Conservation (phyloP, 2,797 vertebrate genomes). For the Percopsis omiscomaycus region DNA sequence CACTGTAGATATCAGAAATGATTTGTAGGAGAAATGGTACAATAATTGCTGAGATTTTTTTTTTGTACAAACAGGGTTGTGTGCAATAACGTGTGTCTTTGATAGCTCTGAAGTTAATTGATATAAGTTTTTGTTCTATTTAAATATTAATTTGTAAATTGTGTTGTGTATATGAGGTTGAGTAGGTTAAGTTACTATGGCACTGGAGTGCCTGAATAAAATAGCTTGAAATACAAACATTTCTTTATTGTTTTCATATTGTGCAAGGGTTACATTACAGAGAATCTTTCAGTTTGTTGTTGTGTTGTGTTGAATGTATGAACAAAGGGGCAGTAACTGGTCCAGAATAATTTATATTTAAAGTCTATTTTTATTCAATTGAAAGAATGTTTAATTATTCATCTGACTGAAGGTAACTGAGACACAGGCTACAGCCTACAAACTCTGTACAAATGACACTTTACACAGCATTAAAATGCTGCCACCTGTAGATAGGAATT, state of each 20-base stretch:
- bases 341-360: too few species aligned
- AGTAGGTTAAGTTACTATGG: constrained; percentile 34
- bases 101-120: constrained; percentile 29
- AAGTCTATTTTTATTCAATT: too few species aligned
- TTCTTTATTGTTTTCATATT: neutral
- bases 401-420: too few species aligned
- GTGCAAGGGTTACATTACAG: too few species aligned
- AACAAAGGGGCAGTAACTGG: too few species aligned
- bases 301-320: too few species aligned
- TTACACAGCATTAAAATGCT: too few species aligned
- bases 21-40: constrained; percentile 2
- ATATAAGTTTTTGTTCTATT: constrained; percentile 63
- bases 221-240: neutral
- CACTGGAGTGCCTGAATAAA: constrained; percentile 38
- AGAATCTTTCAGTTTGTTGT: too few species aligned
- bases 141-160: constrained; percentile 61
- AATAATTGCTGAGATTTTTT: constrained; percentile 1
- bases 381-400: too few species aligned
- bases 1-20: neutral
- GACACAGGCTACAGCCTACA: too few species aligned
- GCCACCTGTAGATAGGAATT: too few species aligned
- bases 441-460: too few species aligned
- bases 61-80: constrained; percentile 36
- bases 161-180: constrained; percentile 42
- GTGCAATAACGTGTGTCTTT: constrained; percentile 68